A percentile compares a stretch with the other conserved stretches of the same genome.
Conservation (phyloP, 2,888 invertebrate genomes). For the Pandemis heparana region DNA sequence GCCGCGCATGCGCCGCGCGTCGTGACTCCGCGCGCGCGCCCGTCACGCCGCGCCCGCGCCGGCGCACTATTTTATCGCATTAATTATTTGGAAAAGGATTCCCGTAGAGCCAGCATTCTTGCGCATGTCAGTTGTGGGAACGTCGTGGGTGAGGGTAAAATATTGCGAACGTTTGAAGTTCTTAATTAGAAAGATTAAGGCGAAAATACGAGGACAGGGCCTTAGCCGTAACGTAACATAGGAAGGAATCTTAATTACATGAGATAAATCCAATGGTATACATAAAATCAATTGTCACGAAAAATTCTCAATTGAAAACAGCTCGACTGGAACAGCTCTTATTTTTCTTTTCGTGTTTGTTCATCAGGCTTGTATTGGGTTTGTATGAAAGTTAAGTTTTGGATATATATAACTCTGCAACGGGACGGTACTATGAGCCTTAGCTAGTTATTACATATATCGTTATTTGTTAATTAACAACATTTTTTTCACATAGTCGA, state of each 20-base stretch:
- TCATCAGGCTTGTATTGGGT: too few relatives aligned
- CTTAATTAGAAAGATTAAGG: slow-evolving; percentile 36
- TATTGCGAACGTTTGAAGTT: slow-evolving; percentile 31
- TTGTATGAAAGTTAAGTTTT: too few relatives aligned
- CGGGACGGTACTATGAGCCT: too few relatives aligned
- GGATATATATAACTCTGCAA: too few relatives aligned
- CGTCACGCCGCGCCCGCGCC: slow-evolving; percentile 79
- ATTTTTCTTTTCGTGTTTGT: too few relatives aligned
- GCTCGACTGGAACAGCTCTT: too few relatives aligned
- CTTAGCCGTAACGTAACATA: background rate
- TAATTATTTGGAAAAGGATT: slow-evolving; percentile 84
- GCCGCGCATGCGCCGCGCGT: slow-evolving; percentile 80
- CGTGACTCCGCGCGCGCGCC: slow-evolving; percentile 82
- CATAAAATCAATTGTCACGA: too few relatives aligned
- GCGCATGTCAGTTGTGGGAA: slow-evolving; percentile 73
- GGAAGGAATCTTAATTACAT: background rate
- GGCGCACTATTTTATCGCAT: slow-evolving; percentile 85
- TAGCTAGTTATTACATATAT: too few relatives aligned
- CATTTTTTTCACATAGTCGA: too few relatives aligned
- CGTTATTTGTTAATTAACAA: too few relatives aligned
- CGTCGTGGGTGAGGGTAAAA: slow-evolving; percentile 49
- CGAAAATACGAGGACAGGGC: background rate
- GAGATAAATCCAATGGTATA: background rate
- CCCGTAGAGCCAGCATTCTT: slow-evolving; percentile 74
- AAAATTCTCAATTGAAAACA: too few relatives aligned